phyloP scores from a whole-genome alignment of 2,797 vertebrate genomes.

The Galaxias olidus region DNA sequence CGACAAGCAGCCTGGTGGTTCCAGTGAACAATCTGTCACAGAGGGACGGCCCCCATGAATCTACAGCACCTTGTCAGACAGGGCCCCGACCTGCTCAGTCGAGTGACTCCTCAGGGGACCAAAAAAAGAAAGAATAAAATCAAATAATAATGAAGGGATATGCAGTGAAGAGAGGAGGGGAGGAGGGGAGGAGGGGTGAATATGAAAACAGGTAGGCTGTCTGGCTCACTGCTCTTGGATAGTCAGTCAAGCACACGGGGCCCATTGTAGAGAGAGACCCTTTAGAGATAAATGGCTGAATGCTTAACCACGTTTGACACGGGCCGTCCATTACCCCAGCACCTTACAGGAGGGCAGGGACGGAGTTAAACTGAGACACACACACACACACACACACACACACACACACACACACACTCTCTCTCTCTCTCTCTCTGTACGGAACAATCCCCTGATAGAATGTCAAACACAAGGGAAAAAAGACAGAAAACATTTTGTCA shows the following conservation, averaged over 20 bases:
- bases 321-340: conserved; percentile 80
- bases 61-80: conserved; percentile 86
- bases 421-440: conserved; percentile 8
- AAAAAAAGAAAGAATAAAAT: conserved; percentile 55
- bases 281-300: conserved; percentile 80
- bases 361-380: conserved; percentile 70
- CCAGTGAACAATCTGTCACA: conserved; percentile 84
- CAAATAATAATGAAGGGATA: conserved; percentile 49
- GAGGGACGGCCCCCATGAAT: conserved; percentile 84
- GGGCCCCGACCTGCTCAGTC: conserved; percentile 77
- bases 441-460: conserved; percentile 79
- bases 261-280: conserved; percentile 71
- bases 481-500: too few relatives aligned
- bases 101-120: conserved; percentile 61
- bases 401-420: too few relatives aligned
- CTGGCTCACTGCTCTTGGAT: conserved; percentile 38
- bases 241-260: conserved; percentile 59
- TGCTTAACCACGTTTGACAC: conserved; percentile 81
- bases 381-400: neutral
- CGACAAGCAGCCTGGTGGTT: conserved; percentile 87
- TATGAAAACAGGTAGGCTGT: conserved; percentile 39
- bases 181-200: neutral
- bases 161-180: conserved; percentile 26
- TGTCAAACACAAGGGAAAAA: conserved; percentile 45
- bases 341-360: conserved; percentile 60